Evolutionary conservation across 2,113 vertebrate species (phyloP).

Genomic region (Tricholaema leucomelas): DNA sequence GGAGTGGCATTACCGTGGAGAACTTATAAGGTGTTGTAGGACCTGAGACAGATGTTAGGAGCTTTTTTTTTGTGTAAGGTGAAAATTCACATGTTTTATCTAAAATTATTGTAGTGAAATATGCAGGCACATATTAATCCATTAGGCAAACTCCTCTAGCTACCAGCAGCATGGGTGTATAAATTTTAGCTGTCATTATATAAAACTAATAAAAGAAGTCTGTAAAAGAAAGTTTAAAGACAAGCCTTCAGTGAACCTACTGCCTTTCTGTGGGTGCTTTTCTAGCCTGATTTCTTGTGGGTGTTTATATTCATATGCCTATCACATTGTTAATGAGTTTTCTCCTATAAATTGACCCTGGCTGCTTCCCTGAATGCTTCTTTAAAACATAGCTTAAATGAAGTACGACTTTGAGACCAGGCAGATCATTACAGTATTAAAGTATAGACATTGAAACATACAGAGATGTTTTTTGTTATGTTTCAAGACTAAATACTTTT

Average conservation of each 20-base stretch:
- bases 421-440: slow-evolving; percentile 27
- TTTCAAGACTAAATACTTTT: not conserved
- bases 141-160: not conserved
- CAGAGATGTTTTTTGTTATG: not conserved
- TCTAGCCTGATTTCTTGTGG: not conserved
- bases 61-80: not conserved
- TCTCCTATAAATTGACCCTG: slow-evolving; percentile 28
- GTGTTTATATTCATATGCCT: slow-evolving; percentile 32
- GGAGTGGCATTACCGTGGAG: not conserved
- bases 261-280: not conserved
- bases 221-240: slow-evolving; percentile 5
- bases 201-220: not conserved
- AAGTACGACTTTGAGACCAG: slow-evolving; percentile 12
- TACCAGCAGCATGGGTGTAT: not conserved
- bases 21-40: not conserved
- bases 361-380: not conserved
- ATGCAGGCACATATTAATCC: not conserved
- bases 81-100: not conserved
- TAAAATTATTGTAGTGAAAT: not conserved
- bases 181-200: not conserved
- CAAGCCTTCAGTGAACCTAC: not conserved
- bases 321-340: slow-evolving; percentile 29
- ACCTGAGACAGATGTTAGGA: not conserved
- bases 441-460: not conserved
- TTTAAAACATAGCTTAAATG: slow-evolving; percentile 33